Base-by-base conservation (phyloP, 92 coral and sea anemone genomes). In the Siderastrea siderea region DNA sequence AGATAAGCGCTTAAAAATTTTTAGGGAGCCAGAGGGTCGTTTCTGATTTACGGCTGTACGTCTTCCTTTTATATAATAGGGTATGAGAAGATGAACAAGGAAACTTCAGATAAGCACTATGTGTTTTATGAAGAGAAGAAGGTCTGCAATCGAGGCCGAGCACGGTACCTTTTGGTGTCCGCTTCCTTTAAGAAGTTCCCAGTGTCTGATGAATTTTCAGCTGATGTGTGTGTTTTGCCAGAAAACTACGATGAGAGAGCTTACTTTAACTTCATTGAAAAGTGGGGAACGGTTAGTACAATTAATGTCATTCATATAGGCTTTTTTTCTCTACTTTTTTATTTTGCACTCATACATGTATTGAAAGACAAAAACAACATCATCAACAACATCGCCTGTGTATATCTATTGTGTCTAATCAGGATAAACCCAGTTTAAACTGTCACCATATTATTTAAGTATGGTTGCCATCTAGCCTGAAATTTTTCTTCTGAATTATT, bases 251-350 rank as follows among this genome's bases (percentile, higher is more conserved):
- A 78, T 51, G 10, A 59, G 60, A 49, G 53, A 10, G 50, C 59
- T 6, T 83, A 89, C 81, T 61, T 68, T 64, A 59, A 77, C 44
- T 89, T 89, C 59, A 74, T 89, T 5, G 89, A 89, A 17, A 67
- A 74, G 3, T 89, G 92, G 92, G 88, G 92, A 61, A 89, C 89
- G 19, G 92, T 89, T 47, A 89, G 92, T 59, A 3, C 57, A 7
- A 71, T 17, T 12, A 49, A 45, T 7, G 73, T 2, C 13, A 68
- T 43, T n/a, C 8, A 17, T 15, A 16, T 64, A 1, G 17, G 44
- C 69, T 5, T 26, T 64, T 16, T 26, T 26, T 26, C 38, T 26
- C 38, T 26, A 26, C 38, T 26, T 26, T 26, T 26, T 26, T 26
- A 26, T 26, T 26, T 26, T 26, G 38, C 38, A 26, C 38, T 26